Base-by-base conservation (phyloP, 1,140 invertebrate species). In the Stenopsyche tienmushanensis region DNA sequence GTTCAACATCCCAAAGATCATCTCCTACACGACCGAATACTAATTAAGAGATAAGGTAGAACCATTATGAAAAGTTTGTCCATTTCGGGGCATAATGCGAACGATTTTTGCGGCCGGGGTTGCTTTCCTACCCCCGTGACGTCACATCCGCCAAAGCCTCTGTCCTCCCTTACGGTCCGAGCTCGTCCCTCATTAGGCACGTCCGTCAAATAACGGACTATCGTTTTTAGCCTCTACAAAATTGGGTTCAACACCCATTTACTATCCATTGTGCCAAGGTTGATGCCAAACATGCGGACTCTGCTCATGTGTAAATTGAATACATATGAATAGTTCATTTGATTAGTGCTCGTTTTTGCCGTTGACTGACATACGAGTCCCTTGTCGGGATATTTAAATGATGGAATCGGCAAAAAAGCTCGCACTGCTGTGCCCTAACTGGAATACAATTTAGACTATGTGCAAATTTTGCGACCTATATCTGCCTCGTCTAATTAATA, bases 151-250 rank as follows among this genome's bases (percentile, higher is more conserved):
- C 29, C 29, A n/a, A n/a, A n/a, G n/a, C n/a, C n/a, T n/a, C 29
- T 34, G 5, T 13, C 29, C 29, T 7, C 29, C 29, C 29, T 13
- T 13, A 13, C 29, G 29, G 5, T 13, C 13, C 29, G 29, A 13
- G 29, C 13, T 13, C 29, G 29, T 39, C 66, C 60, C 60, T 67
- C 66, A 64, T 67, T 67, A 67, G 60, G 57, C 66, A 67, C 66
- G 66, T 67, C 66, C 59, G 52, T 67, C 66, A 63, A 67, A 67
- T 67, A 67, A 67, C 52, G 34, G 17, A 39, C 60, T 44, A 67
- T 67, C 66, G 44, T 49, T 67, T 67, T 55, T 60, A 34, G 64
- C 10, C 41, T 45, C 53, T 64, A 21, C 26, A 24, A 53, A 53
- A 53, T 20, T 15, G 50, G 17, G 18, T 13, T 15, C 50, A 53